Evolutionary conservation across 2,888 invertebrate species (phyloP), one percentile per base, ranked within the genome.

Genomic region (Slavum lentiscoides): DNA sequence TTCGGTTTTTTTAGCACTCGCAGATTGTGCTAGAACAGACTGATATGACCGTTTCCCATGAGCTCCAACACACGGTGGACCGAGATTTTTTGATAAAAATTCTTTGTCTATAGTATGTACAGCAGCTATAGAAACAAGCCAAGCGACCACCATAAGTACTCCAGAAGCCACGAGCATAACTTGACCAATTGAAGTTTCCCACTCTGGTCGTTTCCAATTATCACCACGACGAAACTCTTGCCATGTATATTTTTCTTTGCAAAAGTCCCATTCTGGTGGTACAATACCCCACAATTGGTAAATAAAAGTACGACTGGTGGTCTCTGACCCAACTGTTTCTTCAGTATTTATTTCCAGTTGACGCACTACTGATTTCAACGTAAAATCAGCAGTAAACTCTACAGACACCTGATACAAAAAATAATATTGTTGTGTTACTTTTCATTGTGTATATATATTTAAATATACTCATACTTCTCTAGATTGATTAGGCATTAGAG

Each of bases 201-300:
- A 80, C 43, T 80, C 64, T 23, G 80, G 80, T 11, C 80, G 21
- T 39, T 30, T 30, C 80, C 80, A 80, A 58, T 55, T 72, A 43
- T 72, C 70, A 19, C 80, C 80, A 21, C 70, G 69, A 11, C 70
- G 80, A 30, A 80, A 80, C 70, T 80, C 64, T 72, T 80, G 70
- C 80, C 80, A 80, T 2, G 72, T 80, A 66, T 80, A 80, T 72
- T 80, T 70, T 4, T 80, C 64, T 72, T 72, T 64, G 30, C 80
- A 80, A 55, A 80, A 69, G 58, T 80, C 80, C 80, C 80, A 80
- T 58, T 80, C 80, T 15, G 64, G 49, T n/a, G 80, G 80, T 43
- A 80, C 80, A 80, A 80, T 80, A 59, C 80, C 80, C 80, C 80
- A 80, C 5, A 80, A 9, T 58, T 80, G 80, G 8, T 80, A 80